Percentiles rank a stretch among this genome's conserved stretches.
Evolutionary conservation across 92 coral and sea anemone species (phyloP).

Genomic region (Epizoanthus ramosus): DNA sequence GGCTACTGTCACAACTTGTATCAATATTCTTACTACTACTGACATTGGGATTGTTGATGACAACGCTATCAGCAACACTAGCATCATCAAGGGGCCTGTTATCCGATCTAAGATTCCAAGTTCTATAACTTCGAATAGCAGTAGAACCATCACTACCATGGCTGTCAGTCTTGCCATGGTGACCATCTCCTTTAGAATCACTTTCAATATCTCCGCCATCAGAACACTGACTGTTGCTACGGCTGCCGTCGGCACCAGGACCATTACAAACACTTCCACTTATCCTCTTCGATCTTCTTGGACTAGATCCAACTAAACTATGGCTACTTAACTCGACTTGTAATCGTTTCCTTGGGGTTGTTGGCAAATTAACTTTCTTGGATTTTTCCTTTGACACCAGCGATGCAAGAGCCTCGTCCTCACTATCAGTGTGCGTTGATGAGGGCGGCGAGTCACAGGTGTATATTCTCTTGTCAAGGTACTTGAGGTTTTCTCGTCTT

Average conservation of each 20-base stretch:
- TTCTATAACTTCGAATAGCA: too few relatives aligned
- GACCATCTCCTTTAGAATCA: not conserved
- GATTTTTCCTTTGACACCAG: not conserved
- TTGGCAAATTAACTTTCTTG: not conserved
- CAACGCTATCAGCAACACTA: not conserved
- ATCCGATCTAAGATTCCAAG: too few relatives aligned
- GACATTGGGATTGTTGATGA: not conserved
- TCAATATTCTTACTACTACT: not conserved
- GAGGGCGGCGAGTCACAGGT: slow-evolving; percentile 14
- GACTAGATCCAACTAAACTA: not conserved
- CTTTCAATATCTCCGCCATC: not conserved
- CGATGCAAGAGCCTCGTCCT: slow-evolving; percentile 3
- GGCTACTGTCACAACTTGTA: not conserved
- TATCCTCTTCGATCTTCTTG: not conserved
- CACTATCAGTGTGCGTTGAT: not conserved
- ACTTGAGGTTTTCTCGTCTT: slow-evolving; percentile 22
- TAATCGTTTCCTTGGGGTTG: not conserved
- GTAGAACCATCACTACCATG: not conserved
- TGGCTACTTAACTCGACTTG: not conserved
- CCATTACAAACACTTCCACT: not conserved
- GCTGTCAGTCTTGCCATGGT: not conserved
- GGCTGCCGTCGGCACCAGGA: not conserved
- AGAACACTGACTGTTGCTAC: not conserved
- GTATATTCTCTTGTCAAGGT: slow-evolving; percentile 13
- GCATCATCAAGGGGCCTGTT: not conserved